Evolutionary conservation across 2,797 vertebrate species (phyloP).

Genomic region (Protonibea diacanthus): DNA sequence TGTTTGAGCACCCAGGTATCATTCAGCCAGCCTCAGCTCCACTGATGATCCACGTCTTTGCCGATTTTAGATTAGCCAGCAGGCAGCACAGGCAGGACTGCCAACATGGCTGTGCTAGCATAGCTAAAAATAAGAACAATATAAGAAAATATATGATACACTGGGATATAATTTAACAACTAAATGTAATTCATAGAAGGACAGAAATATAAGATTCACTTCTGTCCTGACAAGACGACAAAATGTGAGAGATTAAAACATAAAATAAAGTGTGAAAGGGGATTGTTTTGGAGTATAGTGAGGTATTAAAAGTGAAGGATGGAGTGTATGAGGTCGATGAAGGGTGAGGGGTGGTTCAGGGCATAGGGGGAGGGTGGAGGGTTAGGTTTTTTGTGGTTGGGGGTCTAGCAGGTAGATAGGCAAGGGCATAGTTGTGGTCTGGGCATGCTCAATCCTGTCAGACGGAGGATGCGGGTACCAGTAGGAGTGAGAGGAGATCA

Average conservation of each 20-base stretch:
- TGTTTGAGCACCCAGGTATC: no score
- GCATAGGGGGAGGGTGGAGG: constrained; percentile 17
- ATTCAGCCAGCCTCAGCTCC: no score
- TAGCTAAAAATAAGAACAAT: neutral
- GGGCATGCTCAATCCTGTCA: constrained; percentile 81
- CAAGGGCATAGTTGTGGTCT: constrained; percentile 77
- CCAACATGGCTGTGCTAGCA: no score
- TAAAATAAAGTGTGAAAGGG: constrained; percentile 29
- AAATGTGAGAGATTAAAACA: constrained; percentile 20
- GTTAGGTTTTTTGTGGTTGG: constrained; percentile 35
- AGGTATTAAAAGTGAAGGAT: constrained; percentile 37
- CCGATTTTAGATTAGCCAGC: no score
- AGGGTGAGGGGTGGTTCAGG: constrained; percentile 9
- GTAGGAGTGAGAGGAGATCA: constrained; percentile 75
- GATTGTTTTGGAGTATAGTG: constrained; percentile 9
- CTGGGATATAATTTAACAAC: neutral
- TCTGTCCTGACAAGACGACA: neutral
- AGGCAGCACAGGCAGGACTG: no score
- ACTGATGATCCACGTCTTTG: no score
- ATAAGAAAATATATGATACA: neutral
- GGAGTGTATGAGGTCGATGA: constrained; percentile 28
- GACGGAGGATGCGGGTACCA: constrained; percentile 78
- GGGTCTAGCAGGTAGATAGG: constrained; percentile 62
- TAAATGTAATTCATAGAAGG: neutral
- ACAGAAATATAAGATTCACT: neutral